Conservation (phyloP, 2,888 invertebrate genomes). For the Leucophora obtusa region DNA sequence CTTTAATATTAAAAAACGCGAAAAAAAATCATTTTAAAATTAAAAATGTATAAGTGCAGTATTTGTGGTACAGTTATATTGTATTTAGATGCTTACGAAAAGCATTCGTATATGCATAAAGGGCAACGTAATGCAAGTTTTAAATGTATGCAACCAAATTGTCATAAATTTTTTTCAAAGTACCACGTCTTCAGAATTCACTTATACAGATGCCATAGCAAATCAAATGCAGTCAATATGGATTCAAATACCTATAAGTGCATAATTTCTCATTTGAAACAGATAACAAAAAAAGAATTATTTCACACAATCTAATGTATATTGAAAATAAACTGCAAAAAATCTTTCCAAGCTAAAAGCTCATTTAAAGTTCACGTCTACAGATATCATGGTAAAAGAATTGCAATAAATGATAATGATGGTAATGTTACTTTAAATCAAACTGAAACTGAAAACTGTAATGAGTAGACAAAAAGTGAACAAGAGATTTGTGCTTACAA, state of each 20-base stretch:
- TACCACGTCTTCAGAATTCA: conserved; percentile 17
- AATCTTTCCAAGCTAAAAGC: neutral
- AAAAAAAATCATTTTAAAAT: too few species aligned
- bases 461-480: too few species aligned
- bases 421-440: too few species aligned
- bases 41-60: too few species aligned
- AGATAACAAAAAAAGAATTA: neutral
- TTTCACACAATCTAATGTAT: conserved; percentile 12
- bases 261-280: conserved; percentile 3
- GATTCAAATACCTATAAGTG: conserved; percentile 14
- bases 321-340: neutral
- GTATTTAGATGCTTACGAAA: neutral
- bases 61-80: too few species aligned
- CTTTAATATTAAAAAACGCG: too few species aligned
- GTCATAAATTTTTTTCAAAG: conserved; percentile 24
- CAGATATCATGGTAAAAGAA: too few species aligned
- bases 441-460: too few species aligned
- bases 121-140: conserved; percentile 8
- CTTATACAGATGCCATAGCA: conserved; percentile 15
- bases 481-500: too few species aligned
- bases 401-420: too few species aligned
- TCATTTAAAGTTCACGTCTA: conserved; percentile 17
- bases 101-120: conserved; percentile 25
- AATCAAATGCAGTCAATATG: neutral
- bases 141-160: conserved; percentile 13